Conservation (phyloP, 2,113 vertebrate genomes). For the Cheirogaleus medius region DNA sequence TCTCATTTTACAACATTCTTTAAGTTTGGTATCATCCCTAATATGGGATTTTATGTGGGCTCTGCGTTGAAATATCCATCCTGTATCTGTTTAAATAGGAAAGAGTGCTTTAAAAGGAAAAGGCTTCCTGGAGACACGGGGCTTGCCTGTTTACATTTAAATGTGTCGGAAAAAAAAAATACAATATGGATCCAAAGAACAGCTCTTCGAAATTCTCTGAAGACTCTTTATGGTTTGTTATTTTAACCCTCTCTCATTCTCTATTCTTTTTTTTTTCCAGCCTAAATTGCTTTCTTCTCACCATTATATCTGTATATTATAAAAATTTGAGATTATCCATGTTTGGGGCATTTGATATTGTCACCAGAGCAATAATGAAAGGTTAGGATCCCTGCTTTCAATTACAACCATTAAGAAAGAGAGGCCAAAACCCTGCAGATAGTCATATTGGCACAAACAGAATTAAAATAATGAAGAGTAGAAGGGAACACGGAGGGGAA, state of each 20-base stretch:
- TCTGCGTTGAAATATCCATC: constrained; percentile 80
- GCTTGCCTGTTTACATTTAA: constrained; percentile 71
- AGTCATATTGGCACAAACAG: constrained; percentile 55
- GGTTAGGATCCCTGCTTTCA: constrained; percentile 29
- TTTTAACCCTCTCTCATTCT: constrained; percentile 59
- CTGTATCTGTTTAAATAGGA: constrained; percentile 82
- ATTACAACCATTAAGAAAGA: constrained; percentile 57
- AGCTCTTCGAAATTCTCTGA: constrained; percentile 48
- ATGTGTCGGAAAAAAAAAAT: constrained; percentile 1
- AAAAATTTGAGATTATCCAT: neutral
- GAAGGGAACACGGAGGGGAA: neutral
- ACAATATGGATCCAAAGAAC: neutral
- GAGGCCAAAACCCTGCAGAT: constrained; percentile 67
- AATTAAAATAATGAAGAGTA: constrained; percentile 73
- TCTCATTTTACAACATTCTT: constrained; percentile 90
- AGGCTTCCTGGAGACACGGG: constrained; percentile 40
- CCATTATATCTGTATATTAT: neutral
- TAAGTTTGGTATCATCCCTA: constrained; percentile 87
- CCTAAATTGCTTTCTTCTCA: neutral
- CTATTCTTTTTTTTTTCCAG: constrained; percentile 13
- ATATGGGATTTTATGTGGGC: constrained; percentile 84
- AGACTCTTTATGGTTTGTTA: constrained; percentile 54
- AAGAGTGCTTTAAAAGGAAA: constrained; percentile 75
- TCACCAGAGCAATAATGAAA: neutral
- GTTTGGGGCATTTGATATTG: constrained; percentile 14